Conservation (phyloP, 2,888 invertebrate genomes). For the Callyntrura guangdongensis region DNA sequence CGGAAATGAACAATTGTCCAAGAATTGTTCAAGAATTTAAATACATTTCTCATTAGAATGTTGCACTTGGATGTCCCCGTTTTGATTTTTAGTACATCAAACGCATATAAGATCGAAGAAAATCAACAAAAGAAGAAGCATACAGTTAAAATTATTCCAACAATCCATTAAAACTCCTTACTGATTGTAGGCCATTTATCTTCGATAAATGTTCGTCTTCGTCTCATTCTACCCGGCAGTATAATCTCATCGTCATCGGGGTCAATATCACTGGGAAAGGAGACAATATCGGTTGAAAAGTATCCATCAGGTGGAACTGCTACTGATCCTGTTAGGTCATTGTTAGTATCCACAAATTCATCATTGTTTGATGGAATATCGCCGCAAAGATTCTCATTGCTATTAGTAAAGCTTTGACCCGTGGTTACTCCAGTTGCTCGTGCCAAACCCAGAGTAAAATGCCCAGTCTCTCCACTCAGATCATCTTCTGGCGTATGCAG, state of each 20-base stretch:
- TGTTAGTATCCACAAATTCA: not conserved
- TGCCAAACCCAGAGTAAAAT: conserved; percentile 63
- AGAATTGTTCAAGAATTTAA: too few relatives aligned
- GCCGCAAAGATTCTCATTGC: conserved; percentile 41
- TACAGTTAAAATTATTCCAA: too few relatives aligned
- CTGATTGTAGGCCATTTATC: conserved; percentile 56
- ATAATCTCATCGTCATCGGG: conserved; percentile 22
- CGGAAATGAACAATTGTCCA: too few relatives aligned
- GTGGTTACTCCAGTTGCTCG: conserved; percentile 53
- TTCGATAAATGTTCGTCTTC: conserved; percentile 31
- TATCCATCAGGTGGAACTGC: conserved; percentile 35
- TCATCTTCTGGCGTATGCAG: conserved; percentile 48
- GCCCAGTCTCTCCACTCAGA: conserved; percentile 54
- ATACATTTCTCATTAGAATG: too few relatives aligned
- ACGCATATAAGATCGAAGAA: too few relatives aligned
- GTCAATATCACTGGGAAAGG: conserved; percentile 52
- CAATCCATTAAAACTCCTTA: not conserved
- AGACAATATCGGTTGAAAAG: conserved; percentile 28
- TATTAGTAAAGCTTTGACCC: conserved; percentile 68
- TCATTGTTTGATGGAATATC: conserved; percentile 1
- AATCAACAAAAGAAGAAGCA: too few relatives aligned
- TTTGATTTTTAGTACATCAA: too few relatives aligned
- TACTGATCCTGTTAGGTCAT: not conserved
- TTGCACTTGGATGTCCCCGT: too few relatives aligned
- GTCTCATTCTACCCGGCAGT: not conserved